A percentile compares a stretch with the other conserved stretches of the same genome.
These are phyloP conservation scores for Lateolabrax maculatus DNA, from an alignment of 2,797 vertebrate genomes.

Conservation along the genomic window DNA sequence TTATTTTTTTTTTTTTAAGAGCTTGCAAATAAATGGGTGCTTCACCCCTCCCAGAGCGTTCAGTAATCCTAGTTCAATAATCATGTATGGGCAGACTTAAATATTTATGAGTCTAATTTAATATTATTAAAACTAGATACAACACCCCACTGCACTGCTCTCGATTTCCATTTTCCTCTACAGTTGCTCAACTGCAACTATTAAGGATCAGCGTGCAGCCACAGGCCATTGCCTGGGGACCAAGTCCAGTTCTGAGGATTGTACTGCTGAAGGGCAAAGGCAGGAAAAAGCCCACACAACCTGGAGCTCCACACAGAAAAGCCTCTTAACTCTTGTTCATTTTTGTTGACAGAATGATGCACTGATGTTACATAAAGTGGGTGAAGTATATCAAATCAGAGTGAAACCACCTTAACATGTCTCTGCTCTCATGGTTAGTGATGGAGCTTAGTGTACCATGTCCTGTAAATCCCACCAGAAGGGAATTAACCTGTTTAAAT, in stretches of 20 bases:
- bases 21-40: too few relatives aligned
- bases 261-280: background rate
- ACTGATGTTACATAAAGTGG: conserved; percentile 13
- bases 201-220: background rate
- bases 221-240: background rate
- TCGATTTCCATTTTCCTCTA: background rate
- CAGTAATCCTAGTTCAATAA: too few relatives aligned
- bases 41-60: too few relatives aligned
- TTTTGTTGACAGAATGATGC: background rate
- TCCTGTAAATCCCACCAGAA: conserved; percentile 37
- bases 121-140: background rate
- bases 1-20: too few relatives aligned
- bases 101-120: too few relatives aligned
- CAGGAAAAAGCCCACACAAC: background rate
- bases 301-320: background rate
- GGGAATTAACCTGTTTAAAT: conserved; percentile 64
- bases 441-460: conserved; percentile 36
- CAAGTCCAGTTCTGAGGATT: conserved; percentile 1
- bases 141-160: background rate
- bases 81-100: too few relatives aligned
- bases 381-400: conserved; percentile 21
- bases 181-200: background rate
- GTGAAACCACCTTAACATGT: conserved; percentile 12
- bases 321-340: background rate
- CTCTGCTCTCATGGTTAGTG: conserved; percentile 12